Evolutionary conservation across 2,888 invertebrate species (phyloP).

Genomic region (Morpho deidamia): DNA sequence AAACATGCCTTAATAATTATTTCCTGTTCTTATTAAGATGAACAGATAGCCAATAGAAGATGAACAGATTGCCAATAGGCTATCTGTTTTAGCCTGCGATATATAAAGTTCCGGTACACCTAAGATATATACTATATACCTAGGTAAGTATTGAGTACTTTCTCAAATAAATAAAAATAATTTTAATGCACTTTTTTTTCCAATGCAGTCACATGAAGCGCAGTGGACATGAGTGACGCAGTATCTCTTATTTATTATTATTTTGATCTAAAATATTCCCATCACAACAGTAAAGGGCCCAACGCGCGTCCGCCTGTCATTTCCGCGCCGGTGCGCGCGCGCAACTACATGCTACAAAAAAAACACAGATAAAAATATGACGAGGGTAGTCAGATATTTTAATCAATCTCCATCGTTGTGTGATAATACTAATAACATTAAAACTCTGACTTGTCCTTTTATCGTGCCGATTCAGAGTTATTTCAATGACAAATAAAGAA

Average conservation of each 20-base stretch:
- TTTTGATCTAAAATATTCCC: conserved; percentile 30
- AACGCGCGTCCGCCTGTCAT: conserved; percentile 31
- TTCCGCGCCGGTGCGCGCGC: conserved; percentile 38
- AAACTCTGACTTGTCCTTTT: conserved; percentile 17
- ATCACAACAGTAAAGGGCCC: conserved; percentile 33
- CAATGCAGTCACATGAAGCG: conserved; percentile 17
- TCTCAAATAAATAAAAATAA: too few species aligned
- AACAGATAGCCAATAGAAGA: too few species aligned
- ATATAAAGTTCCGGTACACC: too few species aligned
- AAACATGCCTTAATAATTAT: too few species aligned
- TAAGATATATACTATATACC: too few species aligned
- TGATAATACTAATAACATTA: conserved; percentile 27
- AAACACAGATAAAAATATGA: conserved; percentile 28
- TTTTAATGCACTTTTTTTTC: conserved; percentile 2
- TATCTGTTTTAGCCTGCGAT: too few species aligned
- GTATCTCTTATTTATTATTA: conserved; percentile 30
- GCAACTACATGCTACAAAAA: conserved; percentile 29
- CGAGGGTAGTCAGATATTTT: conserved; percentile 34
- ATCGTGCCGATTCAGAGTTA: background rate
- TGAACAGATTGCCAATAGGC: too few species aligned
- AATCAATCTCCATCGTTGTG: conserved; percentile 32
- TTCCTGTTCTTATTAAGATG: too few species aligned
- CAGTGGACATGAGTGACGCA: conserved; percentile 20
- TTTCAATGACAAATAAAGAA: background rate
- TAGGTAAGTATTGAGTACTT: too few species aligned